Base-by-base conservation (phyloP, 2,888 invertebrate species). In the Anthrax anthrax region DNA sequence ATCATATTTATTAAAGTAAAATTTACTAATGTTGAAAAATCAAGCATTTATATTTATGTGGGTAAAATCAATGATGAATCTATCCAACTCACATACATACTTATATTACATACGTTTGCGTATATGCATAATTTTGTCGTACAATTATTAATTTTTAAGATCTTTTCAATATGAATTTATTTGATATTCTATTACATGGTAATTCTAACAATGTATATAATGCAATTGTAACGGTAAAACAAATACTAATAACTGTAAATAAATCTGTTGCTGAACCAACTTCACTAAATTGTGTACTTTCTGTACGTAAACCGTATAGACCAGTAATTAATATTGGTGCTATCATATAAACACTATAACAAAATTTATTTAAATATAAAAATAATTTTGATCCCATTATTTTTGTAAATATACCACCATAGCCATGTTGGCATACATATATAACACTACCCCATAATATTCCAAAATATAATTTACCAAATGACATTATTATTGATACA, bases 321-420 rank as follows among this genome's bases (percentile, higher is more conserved):
- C 50, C 43, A 17, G 59, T 48, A 42, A 61, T 56, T 17, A 59
- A 42, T 17, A 60, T 51, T 23, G 63, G 63, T n/a, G 60, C 59
- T 39, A 61, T 17, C 60, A 63, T 58, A 45, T 61, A 63, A 47
- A 62, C 56, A 46, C 58, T 57, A 48, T 54, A 63, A 46, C 59
- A 60, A 47, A 60, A 58, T 52, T 61, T 62, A 50, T 60, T 60
- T 23, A 63, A 44, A 47, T 58, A 53, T n/a, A 58, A 48, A 53
- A 61, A 60, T 5, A 54, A 48, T 34, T 55, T 55, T 9, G 57
- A 54, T 18, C 59, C 56, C 54, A 62, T 54, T 6, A 59, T 34
- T 2, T 44, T 18, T 34, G 56, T 53, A 36, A 59, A 55, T 5
- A 42, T 36, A 12, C 60, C 61, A 23, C 60, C 62, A 38, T 56